Evolutionary conservation across 2,113 vertebrate genomes (phyloP), one percentile per base, ranked within the genome.

Genomic region (Anolis sagrei): DNA sequence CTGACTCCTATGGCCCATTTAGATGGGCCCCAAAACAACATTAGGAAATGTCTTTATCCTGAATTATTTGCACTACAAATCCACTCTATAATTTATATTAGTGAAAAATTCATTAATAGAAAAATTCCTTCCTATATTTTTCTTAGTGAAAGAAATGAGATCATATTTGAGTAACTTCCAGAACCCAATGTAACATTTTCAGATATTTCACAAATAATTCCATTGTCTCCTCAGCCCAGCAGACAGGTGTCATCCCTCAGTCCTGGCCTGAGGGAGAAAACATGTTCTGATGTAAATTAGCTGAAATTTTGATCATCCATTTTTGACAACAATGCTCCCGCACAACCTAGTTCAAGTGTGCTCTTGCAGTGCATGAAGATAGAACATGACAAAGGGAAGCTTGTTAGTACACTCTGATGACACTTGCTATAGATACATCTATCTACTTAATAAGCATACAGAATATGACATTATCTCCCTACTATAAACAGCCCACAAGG

Each of bases 381-480:
- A 1, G 6, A 44, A 80, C 39, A 44, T n/a, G 39, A 1, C 23
- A 79, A 78, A 79, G 1, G 61, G n/a, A 58, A 1, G 25, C 1
- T 62, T 2, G 1, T 86, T 87, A 81, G n/a, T 7, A 27, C 79
- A 48, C 18, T 73, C 1, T 0, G 51, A 68, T 88, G 61, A 73
- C 79, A 85, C 25, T 48, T 10, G 76, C 1, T 0, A 0, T 66
- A 27, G 29, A 9, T 19, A n/a, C n/a, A 48, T 14, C 58, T 3
- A 87, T 44, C 3, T 86, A 2, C 7, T 32, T 6, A 80, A 4
- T n/a, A 18, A 77, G n/a, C 1, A 3, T 82, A 58, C 3, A 48
- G 23, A 86, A 66, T 21, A 79, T 0, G 3, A 0, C 68, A 58
- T 0, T 0, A 0, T 1, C 68, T 2, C n/a, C 0, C 27, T 61